These are phyloP conservation scores for Oasisia sp. DNA, from an alignment of 2,888 invertebrate species.

Conservation along the genomic window DNA sequence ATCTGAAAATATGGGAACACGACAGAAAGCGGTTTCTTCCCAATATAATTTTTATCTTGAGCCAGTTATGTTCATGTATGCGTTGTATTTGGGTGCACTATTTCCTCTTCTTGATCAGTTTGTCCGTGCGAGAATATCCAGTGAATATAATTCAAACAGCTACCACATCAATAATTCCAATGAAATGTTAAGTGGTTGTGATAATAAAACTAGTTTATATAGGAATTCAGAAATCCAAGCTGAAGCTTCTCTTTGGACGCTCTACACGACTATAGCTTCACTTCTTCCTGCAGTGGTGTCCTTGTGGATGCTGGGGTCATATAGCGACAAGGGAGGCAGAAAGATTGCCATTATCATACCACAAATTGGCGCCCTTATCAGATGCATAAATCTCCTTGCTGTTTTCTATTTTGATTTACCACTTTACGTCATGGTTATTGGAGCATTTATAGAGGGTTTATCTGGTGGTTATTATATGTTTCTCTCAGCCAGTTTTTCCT, in stretches of 20 bases:
- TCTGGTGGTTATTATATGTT: background rate
- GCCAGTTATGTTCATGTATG: background rate
- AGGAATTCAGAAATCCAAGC: background rate
- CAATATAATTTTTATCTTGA: background rate
- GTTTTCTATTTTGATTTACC: background rate
- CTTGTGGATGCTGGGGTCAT: background rate
- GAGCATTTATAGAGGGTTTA: background rate
- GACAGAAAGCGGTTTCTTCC: background rate
- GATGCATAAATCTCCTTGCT: background rate
- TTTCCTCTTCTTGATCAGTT: background rate
- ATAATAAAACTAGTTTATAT: background rate
- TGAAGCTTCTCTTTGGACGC: background rate
- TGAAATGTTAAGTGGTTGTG: background rate
- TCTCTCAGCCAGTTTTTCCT: background rate
- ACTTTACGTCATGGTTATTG: background rate
- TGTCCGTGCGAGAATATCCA: conserved; percentile 4
- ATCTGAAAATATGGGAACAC: background rate
- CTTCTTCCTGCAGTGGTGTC: background rate
- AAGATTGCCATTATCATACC: background rate
- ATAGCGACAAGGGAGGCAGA: background rate
- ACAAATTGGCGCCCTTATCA: background rate
- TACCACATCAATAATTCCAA: background rate
- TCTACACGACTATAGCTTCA: background rate
- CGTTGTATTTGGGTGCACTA: background rate
- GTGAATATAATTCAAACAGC: background rate